These are phyloP conservation scores for Entomobrya multifasciata DNA, from an alignment of 2,888 invertebrate species.

Conservation along the genomic window DNA sequence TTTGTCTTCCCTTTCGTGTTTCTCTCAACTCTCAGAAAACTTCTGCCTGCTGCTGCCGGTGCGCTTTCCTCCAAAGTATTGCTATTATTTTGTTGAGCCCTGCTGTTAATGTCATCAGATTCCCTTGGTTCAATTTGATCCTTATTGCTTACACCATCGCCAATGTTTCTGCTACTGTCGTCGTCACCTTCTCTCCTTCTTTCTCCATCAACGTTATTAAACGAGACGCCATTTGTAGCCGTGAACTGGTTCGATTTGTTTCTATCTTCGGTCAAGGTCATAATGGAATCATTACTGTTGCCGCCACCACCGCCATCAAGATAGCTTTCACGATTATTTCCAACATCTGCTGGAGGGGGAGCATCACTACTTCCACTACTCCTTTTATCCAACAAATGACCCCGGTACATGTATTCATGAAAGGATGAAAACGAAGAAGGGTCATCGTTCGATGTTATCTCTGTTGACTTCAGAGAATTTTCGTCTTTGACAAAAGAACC, in stretches of 20 bases:
- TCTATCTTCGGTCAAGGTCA: constrained; percentile 52
- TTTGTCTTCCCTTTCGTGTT: constrained; percentile 27
- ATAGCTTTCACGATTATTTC: constrained; percentile 12
- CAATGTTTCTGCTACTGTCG: not conserved
- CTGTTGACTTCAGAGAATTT: not conserved
- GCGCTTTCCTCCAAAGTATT: not conserved
- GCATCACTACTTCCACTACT: constrained; percentile 17
- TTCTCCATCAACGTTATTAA: constrained; percentile 40
- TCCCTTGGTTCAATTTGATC: constrained; percentile 12
- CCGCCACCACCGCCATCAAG: constrained; percentile 1
- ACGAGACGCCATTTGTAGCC: constrained; percentile 45
- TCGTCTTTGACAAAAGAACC: not conserved
- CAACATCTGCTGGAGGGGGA: constrained; percentile 16
- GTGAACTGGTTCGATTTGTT: constrained; percentile 63
- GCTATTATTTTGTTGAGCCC: constrained; percentile 48
- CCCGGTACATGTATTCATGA: constrained; percentile 21
- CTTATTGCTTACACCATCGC: constrained; percentile 13
- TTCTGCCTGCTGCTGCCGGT: constrained; percentile 7
- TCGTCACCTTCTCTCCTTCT: not conserved
- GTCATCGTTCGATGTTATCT: constrained; percentile 49
- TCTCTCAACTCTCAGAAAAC: constrained; percentile 25
- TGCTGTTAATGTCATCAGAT: constrained; percentile 57
- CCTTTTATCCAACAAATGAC: constrained; percentile 36
- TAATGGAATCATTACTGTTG: constrained; percentile 48
- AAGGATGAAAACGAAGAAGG: constrained; percentile 16